Evolutionary conservation across 2,113 vertebrate species (phyloP).

Genomic region (Panthera tigris): DNA sequence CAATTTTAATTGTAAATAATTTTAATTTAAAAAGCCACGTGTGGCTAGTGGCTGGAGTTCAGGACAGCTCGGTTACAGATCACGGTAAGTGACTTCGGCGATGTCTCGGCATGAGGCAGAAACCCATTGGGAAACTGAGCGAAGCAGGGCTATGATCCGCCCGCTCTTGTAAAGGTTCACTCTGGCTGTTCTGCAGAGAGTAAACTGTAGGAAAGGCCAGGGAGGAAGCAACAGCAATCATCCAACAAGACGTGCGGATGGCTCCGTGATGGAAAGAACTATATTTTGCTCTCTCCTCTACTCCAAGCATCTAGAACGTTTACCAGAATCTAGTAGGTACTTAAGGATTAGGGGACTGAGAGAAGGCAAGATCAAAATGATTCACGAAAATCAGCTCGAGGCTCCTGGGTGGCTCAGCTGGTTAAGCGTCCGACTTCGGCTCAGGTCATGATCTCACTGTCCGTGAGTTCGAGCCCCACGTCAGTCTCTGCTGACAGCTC

Average conservation of each 20-base stretch:
- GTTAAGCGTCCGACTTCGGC: no score
- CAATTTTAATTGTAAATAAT: background rate
- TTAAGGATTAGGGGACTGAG: background rate
- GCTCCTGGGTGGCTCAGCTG: no score
- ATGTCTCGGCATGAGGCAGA: background rate
- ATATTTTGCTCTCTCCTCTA: background rate
- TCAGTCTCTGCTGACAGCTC: no score
- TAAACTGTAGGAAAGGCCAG: fast-evolving
- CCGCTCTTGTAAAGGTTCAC: fast-evolving
- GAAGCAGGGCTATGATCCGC: fast-evolving
- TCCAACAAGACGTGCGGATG: fast-evolving
- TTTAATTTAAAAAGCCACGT: background rate
- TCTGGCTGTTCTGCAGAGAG: background rate
- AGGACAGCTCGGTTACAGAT: background rate
- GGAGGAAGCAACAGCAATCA: fast-evolving
- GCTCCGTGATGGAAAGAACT: fast-evolving
- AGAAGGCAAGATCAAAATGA: background rate
- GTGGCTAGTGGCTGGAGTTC: background rate
- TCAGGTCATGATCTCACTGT: no score
- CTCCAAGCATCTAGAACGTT: background rate
- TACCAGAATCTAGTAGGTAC: background rate
- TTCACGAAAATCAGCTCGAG: background rate
- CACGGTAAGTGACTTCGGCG: background rate
- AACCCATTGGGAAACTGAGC: fast-evolving
- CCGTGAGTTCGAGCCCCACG: no score